Conservation (phyloP, 2,888 invertebrate species). For the Biston betularia region DNA sequence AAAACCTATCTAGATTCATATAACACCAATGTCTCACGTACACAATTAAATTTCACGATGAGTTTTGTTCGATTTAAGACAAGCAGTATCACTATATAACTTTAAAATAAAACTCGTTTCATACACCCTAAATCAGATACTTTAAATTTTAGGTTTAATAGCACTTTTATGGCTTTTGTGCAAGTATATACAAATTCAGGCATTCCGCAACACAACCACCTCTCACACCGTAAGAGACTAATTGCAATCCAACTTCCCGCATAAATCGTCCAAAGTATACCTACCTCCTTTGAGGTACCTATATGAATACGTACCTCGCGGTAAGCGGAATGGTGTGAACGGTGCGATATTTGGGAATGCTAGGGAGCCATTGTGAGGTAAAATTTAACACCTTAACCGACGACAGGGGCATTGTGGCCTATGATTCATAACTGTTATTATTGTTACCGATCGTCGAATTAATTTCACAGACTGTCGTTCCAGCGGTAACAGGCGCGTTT, state of each 20-base stretch:
- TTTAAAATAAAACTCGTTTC: too few species aligned
- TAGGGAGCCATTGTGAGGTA: constrained; percentile 62
- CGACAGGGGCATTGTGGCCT: constrained; percentile 67
- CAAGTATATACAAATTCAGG: constrained; percentile 39
- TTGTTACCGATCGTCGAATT: constrained; percentile 79
- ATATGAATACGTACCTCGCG: constrained; percentile 2
- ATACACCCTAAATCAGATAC: constrained; percentile 12
- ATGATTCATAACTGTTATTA: constrained; percentile 80
- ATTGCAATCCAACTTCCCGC: constrained; percentile 77
- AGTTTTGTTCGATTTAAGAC: too few species aligned
- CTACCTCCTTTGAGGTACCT: constrained; percentile 14
- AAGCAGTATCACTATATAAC: too few species aligned
- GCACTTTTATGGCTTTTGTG: constrained; percentile 45
- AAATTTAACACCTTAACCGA: constrained; percentile 78
- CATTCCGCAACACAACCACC: constrained; percentile 45
- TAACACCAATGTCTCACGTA: too few species aligned
- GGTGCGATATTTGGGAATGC: constrained; percentile 62
- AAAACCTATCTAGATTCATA: too few species aligned
- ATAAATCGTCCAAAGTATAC: constrained; percentile 67
- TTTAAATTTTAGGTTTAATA: constrained; percentile 44
- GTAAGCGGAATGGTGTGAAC: constrained; percentile 29
- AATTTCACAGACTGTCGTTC: constrained; percentile 73
- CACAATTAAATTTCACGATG: too few species aligned
- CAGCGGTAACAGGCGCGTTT: constrained; percentile 63
- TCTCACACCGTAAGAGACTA: constrained; percentile 64